phyloP scores from a whole-genome alignment of 2,113 vertebrate species.

The Holacanthus passer region DNA sequence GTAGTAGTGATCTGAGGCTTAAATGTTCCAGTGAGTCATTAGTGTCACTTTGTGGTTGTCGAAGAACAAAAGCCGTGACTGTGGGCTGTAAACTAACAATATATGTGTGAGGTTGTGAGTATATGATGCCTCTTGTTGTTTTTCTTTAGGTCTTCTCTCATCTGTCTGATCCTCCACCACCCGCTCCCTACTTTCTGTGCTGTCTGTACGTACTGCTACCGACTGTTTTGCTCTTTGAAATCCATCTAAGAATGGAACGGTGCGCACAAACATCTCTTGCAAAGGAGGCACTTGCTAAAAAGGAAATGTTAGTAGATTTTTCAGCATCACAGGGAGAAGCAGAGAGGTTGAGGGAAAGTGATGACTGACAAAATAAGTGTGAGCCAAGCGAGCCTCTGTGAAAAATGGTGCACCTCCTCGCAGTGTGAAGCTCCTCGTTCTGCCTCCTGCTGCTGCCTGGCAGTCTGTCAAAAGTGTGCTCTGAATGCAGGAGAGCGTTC shows the following conservation, averaged over 20 bases:
- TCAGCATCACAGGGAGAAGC: constrained; percentile 25
- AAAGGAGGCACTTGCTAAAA: constrained; percentile 8
- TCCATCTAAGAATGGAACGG: constrained; percentile 9
- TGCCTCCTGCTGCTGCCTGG: constrained; percentile 27
- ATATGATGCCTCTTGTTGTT: neutral
- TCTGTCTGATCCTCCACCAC: neutral
- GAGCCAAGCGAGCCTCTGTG: constrained; percentile 5
- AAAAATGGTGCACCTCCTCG: neutral
- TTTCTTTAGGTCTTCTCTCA: constrained; percentile 13
- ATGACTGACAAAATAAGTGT: neutral
- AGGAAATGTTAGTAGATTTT: neutral
- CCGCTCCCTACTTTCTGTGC: neutral
- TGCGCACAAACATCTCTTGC: constrained; percentile 4
- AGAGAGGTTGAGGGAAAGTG: neutral
- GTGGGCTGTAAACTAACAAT: neutral
- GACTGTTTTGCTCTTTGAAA: constrained; percentile 17
- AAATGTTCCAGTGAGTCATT: constrained; percentile 19
- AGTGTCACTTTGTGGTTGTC: constrained; percentile 16
- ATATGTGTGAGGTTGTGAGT: neutral
- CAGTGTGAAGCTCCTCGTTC: neutral
- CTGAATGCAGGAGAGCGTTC: constrained; percentile 20
- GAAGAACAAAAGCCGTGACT: neutral
- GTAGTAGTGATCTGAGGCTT: constrained; percentile 1
- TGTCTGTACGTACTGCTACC: neutral
- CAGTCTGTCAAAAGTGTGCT: neutral